Percentiles rank a stretch among this genome's conserved stretches.
Conservation (phyloP, 2,888 invertebrate species). For the Eremobia ochroleuca region DNA sequence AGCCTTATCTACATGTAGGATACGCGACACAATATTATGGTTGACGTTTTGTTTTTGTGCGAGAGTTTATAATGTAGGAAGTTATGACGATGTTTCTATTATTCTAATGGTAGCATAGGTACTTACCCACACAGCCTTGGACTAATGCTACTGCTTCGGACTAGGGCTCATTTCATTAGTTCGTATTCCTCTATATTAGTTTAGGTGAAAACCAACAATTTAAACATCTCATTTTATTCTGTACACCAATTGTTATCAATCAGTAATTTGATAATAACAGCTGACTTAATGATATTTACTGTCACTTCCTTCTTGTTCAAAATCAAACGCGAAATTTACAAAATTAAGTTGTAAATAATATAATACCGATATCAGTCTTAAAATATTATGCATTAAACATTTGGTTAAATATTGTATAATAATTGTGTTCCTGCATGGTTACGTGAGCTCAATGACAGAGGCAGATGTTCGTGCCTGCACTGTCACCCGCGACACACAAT, state of each 20-base stretch:
- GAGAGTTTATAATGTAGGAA: not conserved
- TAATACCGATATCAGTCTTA: not conserved
- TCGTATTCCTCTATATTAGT: not conserved
- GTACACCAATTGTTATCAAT: no score
- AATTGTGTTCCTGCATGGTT: conserved; percentile 30
- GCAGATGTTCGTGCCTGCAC: conserved; percentile 37
- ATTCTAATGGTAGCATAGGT: not conserved
- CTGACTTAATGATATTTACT: not conserved
- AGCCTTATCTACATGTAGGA: conserved; percentile 28
- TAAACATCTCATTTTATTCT: not conserved
- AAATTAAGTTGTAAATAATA: not conserved
- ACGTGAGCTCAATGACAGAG: conserved; percentile 45
- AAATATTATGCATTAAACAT: conserved; percentile 17
- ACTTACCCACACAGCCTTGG: not conserved
- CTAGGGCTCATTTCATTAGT: not conserved
- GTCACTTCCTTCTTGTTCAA: not conserved
- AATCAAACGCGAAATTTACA: not conserved
- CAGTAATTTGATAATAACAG: not conserved
- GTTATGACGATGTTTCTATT: not conserved
- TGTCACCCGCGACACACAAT: conserved; percentile 5
- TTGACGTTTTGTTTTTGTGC: conserved; percentile 21
- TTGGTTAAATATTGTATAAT: conserved; percentile 15
- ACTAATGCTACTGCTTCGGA: not conserved
- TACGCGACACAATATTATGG: conserved; percentile 9
- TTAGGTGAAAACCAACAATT: not conserved